A percentile compares a stretch with the other conserved stretches of the same genome.
Evolutionary conservation across 1,140 invertebrate species (phyloP).

Genomic region (Rhyzopertha dominica): DNA sequence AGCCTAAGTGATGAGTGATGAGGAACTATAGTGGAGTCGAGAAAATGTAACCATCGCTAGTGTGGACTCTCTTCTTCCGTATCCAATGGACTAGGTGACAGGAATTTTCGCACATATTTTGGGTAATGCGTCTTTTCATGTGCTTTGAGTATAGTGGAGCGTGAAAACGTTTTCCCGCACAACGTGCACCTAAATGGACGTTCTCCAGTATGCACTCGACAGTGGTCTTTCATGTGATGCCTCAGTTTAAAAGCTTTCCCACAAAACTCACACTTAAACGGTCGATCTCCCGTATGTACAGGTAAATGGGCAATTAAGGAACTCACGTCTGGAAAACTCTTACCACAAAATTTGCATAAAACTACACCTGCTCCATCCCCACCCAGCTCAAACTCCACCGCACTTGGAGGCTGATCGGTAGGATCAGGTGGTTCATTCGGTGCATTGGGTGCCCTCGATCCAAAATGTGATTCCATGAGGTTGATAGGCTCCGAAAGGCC

Average conservation of each 20-base stretch:
- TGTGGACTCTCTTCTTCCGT: slow-evolving; percentile 73
- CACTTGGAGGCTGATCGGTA: slow-evolving; percentile 49
- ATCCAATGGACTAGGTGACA: slow-evolving; percentile 77
- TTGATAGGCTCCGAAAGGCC: slow-evolving; percentile 36
- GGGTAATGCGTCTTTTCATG: slow-evolving; percentile 90
- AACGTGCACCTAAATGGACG: slow-evolving; percentile 81
- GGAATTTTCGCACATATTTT: slow-evolving; percentile 80
- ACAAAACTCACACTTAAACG: slow-evolving; percentile 88
- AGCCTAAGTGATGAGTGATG: too few species aligned
- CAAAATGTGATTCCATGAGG: slow-evolving; percentile 37
- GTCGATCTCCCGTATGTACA: slow-evolving; percentile 81
- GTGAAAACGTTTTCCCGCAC: slow-evolving; percentile 85
- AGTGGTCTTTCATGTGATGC: slow-evolving; percentile 91
- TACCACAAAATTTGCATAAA: slow-evolving; percentile 85
- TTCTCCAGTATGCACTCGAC: slow-evolving; percentile 85
- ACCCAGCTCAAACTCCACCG: slow-evolving; percentile 50
- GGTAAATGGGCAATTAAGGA: slow-evolving; percentile 80
- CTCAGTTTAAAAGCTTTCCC: slow-evolving; percentile 84
- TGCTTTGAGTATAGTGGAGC: slow-evolving; percentile 83
- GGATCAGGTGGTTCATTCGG: slow-evolving; percentile 50
- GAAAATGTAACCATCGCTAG: too few species aligned
- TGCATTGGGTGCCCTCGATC: slow-evolving; percentile 46
- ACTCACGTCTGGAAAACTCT: slow-evolving; percentile 82
- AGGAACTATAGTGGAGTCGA: too few species aligned
- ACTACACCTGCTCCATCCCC: slow-evolving; percentile 56